Conservation (phyloP, 2,888 invertebrate genomes). For the Trissolcus brochymenae region DNA sequence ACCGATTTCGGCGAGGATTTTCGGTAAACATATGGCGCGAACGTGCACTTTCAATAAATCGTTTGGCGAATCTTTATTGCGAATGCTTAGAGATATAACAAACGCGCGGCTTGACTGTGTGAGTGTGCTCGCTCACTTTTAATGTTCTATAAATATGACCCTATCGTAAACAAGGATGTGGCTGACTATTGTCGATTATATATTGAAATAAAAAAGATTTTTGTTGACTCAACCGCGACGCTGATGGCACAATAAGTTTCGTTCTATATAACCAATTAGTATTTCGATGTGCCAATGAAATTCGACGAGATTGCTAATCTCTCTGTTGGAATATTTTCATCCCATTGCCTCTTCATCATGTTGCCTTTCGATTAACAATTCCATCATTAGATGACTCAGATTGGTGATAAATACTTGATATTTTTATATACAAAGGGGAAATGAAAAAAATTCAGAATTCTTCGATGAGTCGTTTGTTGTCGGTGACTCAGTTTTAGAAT, state of each 20-base stretch:
- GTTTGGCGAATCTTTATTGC: neutral
- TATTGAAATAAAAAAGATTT: slow-evolving; percentile 22
- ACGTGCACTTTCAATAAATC: slow-evolving; percentile 12
- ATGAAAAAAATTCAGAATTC: too few species aligned
- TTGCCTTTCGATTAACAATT: too few species aligned
- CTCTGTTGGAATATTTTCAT: too few species aligned
- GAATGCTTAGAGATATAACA: slow-evolving; percentile 21
- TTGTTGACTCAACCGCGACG: slow-evolving; percentile 7
- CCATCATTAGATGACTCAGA: too few species aligned
- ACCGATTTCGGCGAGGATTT: slow-evolving; percentile 3
- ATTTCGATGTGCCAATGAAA: too few species aligned
- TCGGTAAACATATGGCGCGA: slow-evolving; percentile 2
- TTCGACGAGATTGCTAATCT: too few species aligned
- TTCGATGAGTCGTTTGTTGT: too few species aligned
- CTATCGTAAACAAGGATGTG: slow-evolving; percentile 42
- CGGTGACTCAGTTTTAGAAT: too few species aligned
- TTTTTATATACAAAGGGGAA: too few species aligned
- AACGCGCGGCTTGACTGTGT: slow-evolving; percentile 1
- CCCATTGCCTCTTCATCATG: neutral
- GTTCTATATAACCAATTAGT: neutral
- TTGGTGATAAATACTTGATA: too few species aligned
- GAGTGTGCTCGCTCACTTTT: slow-evolving; percentile 21
- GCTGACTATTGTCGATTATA: slow-evolving; percentile 28
- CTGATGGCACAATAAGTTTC: slow-evolving; percentile 9
- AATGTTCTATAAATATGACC: slow-evolving; percentile 39